Percentiles rank a stretch among this genome's conserved stretches.
These are phyloP conservation scores for Liasis olivaceus DNA, from an alignment of 2,797 vertebrate species.

Conservation along the genomic window DNA sequence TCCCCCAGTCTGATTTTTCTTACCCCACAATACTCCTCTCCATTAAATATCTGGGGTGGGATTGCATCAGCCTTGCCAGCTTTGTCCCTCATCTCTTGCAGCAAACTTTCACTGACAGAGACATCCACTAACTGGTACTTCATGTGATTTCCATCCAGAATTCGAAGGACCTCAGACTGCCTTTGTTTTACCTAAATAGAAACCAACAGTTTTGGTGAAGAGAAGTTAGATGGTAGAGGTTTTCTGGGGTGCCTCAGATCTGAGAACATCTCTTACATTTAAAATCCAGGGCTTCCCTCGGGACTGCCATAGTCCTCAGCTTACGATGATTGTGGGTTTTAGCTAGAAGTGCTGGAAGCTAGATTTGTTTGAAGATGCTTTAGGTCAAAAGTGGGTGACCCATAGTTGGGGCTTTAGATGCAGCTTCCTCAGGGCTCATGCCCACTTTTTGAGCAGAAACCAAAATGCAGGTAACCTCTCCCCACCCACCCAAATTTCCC, in stretches of 20 bases:
- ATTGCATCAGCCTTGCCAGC: constrained; percentile 70
- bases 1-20: constrained; percentile 49
- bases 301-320: too few relatives aligned
- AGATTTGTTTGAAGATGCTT: not conserved
- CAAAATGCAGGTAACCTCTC: not conserved
- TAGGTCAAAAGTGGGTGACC: not conserved
- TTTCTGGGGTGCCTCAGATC: not conserved
- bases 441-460: not conserved
- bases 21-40: constrained; percentile 81
- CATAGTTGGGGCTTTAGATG: not conserved
- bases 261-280: not conserved
- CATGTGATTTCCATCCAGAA: constrained; percentile 81
- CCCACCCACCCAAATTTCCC: not conserved
- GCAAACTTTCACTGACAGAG: constrained; percentile 71
- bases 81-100: constrained; percentile 82
- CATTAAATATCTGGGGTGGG: constrained; percentile 82
- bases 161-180: constrained; percentile 76
- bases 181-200: constrained; percentile 77
- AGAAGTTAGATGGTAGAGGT: not conserved
- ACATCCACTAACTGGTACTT: constrained; percentile 81
- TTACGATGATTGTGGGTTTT: not conserved
- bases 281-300: not conserved
- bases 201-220: not conserved
- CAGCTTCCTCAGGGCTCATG: not conserved
- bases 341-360: not conserved